Conservation (phyloP, 2,113 vertebrate genomes). For the Noctilio leporinus region DNA sequence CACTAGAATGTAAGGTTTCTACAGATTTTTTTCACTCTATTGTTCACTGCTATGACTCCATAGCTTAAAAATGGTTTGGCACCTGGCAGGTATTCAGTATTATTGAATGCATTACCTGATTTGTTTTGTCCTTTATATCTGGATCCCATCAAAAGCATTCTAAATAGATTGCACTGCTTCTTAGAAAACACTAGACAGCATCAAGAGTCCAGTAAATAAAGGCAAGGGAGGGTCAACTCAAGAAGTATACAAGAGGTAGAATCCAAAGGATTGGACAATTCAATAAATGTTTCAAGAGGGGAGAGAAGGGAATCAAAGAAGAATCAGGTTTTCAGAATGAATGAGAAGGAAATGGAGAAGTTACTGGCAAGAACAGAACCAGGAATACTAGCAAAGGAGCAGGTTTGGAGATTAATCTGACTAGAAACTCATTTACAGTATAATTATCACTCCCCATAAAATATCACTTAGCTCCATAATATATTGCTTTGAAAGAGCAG, state of each 20-base stretch:
- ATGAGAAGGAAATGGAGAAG: neutral
- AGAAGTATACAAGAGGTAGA: neutral
- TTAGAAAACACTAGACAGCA: neutral
- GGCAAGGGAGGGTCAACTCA: neutral
- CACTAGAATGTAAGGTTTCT: neutral
- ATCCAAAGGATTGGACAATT: neutral
- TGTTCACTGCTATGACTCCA: neutral
- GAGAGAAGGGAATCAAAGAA: neutral
- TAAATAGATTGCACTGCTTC: neutral
- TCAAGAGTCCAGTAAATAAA: neutral
- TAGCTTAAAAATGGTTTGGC: neutral
- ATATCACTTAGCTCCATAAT: neutral
- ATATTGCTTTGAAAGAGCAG: neutral
- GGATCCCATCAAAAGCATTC: neutral
- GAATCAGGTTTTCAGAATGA: neutral
- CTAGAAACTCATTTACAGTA: conserved; percentile 2
- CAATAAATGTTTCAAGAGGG: neutral
- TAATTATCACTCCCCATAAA: conserved; percentile 21
- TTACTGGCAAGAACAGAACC: neutral
- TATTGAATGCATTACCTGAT: neutral
- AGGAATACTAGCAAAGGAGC: neutral
- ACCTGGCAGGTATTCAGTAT: neutral
- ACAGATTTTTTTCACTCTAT: neutral
- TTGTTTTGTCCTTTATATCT: neutral
- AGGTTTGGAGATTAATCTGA: neutral